Conservation (phyloP, 1,140 invertebrate species). For the Calycopis cecrops region DNA sequence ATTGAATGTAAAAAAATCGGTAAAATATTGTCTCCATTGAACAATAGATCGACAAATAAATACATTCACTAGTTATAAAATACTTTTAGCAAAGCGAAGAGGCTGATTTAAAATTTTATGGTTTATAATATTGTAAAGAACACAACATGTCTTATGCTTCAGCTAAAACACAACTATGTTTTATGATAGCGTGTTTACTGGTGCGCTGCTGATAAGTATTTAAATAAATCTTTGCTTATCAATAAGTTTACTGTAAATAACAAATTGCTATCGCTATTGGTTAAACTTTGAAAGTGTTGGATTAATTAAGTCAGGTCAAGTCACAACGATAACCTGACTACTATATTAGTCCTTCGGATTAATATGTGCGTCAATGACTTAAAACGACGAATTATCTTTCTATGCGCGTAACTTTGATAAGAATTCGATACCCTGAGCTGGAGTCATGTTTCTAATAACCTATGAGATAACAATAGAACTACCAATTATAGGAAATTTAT, state of each 20-base stretch:
- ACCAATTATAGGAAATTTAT: too few species aligned
- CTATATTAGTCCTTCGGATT: constrained; percentile 30
- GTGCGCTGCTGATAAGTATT: constrained; percentile 19
- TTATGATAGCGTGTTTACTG: constrained; percentile 20
- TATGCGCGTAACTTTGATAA: constrained; percentile 27
- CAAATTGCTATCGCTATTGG: background rate
- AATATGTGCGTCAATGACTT: constrained; percentile 52
- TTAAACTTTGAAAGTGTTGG: constrained; percentile 21
- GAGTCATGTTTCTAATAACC: constrained; percentile 52
- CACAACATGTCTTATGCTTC: too few species aligned
- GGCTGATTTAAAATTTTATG: too few species aligned
- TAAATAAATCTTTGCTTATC: constrained; percentile 19
- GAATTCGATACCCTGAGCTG: constrained; percentile 33
- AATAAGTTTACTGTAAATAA: constrained; percentile 1
- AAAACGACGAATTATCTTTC: constrained; percentile 17
- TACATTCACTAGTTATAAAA: too few species aligned
- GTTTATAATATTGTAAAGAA: too few species aligned
- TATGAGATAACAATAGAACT: constrained; percentile 34
- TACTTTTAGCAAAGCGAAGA: too few species aligned
- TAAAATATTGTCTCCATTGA: too few species aligned
- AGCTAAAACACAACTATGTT: too few species aligned
- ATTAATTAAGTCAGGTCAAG: constrained; percentile 49
- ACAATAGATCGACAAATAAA: too few species aligned
- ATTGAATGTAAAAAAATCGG: too few species aligned
- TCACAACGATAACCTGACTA: constrained; percentile 44